These are phyloP conservation scores for Lochmaea crataegi DNA, from an alignment of 2,888 invertebrate species.

Conservation along the genomic window DNA sequence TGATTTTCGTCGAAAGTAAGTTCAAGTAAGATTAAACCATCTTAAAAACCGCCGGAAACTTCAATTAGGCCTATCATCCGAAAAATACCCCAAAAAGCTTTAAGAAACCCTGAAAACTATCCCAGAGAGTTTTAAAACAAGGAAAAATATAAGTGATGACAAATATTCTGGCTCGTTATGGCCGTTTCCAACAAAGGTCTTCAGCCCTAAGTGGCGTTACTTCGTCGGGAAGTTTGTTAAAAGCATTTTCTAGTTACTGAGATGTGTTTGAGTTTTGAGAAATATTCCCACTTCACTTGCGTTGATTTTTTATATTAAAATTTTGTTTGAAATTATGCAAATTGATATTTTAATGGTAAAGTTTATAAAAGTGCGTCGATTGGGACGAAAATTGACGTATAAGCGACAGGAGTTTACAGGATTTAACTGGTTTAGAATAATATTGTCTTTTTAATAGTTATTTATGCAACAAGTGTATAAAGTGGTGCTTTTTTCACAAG, in stretches of 20 bases:
- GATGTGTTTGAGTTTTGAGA: constrained; percentile 45
- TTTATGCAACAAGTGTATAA: too few relatives aligned
- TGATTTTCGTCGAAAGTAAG: neutral
- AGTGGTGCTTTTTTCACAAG: too few relatives aligned
- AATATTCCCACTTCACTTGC: constrained; percentile 29
- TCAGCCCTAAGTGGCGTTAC: constrained; percentile 55
- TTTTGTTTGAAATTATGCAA: neutral
- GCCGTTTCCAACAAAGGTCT: constrained; percentile 45
- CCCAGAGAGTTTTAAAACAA: constrained; percentile 30
- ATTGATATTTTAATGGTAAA: neutral
- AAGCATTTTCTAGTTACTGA: constrained; percentile 62
- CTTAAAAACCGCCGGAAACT: neutral
- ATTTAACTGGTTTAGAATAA: too few relatives aligned
- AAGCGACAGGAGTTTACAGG: neutral
- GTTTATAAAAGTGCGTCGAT: neutral
- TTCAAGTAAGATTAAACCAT: neutral
- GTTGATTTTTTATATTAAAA: neutral
- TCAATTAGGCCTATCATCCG: constrained; percentile 2
- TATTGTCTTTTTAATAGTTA: too few relatives aligned
- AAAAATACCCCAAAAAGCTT: constrained; percentile 1
- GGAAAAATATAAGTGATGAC: constrained; percentile 39
- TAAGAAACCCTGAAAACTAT: constrained; percentile 21
- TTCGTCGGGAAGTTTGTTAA: constrained; percentile 56
- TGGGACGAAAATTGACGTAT: neutral
- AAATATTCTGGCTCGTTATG: constrained; percentile 47